Percentiles rank a stretch among this genome's conserved stretches.
Conservation (phyloP, 2,113 vertebrate species). For the Dascyllus trimaculatus region DNA sequence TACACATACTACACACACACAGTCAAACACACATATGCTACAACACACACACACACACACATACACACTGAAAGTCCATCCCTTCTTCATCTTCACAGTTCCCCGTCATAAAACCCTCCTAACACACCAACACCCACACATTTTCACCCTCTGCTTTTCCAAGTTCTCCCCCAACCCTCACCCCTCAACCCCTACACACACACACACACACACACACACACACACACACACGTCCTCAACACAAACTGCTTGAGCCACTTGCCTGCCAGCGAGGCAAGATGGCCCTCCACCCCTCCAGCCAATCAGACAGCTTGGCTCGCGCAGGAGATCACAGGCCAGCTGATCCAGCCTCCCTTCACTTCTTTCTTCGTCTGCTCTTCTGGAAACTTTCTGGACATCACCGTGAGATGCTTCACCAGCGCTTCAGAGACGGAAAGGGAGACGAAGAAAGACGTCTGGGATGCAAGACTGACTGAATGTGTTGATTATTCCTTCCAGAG, state of each 20-base stretch:
- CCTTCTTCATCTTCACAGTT: constrained; percentile 59
- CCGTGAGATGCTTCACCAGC: constrained; percentile 43
- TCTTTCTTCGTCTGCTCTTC: constrained; percentile 87
- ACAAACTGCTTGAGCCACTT: constrained; percentile 83
- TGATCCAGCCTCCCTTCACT: constrained; percentile 80
- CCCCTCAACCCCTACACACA: constrained; percentile 51
- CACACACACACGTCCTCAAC: constrained; percentile 66
- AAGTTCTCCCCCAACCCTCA: constrained; percentile 44
- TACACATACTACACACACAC: not conserved
- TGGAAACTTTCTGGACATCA: constrained; percentile 78
- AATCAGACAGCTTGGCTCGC: constrained; percentile 86
- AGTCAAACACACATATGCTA: constrained; percentile 43
- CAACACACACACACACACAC: constrained; percentile 32
- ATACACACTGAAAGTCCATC: constrained; percentile 34
- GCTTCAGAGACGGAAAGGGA: constrained; percentile 7
- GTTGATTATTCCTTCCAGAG: too few species aligned
- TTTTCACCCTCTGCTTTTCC: constrained; percentile 73
- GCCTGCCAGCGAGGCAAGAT: constrained; percentile 88
- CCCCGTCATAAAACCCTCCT: constrained; percentile 54
- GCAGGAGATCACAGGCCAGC: constrained; percentile 83
- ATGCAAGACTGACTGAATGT: constrained; percentile 2
- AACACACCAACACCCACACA: constrained; percentile 78
- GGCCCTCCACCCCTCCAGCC: constrained; percentile 86
- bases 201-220: constrained; percentile 68
- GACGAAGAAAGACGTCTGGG: not conserved